phyloP scores from a whole-genome alignment of 2,888 invertebrate species.

The Homarus gammarus region DNA sequence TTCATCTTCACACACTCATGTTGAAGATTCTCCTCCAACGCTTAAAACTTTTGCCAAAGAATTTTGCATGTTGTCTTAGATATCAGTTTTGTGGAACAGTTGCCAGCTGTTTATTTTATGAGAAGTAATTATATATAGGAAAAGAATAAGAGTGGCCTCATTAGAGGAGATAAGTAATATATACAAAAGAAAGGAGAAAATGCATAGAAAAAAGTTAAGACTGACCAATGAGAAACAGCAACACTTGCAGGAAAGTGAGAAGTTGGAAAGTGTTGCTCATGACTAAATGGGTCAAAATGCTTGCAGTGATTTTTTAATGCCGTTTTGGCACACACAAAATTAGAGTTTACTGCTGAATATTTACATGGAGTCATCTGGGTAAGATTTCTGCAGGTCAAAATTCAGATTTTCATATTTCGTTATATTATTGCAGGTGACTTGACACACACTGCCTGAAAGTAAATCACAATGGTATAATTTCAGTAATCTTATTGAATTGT shows the following conservation, averaged over 20 bases:
- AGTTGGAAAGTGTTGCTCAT: neutral
- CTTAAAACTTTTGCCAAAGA: conserved; percentile 4
- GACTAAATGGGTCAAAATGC: too few relatives aligned
- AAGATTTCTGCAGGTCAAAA: too few relatives aligned
- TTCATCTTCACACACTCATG: neutral
- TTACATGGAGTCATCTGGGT: too few relatives aligned
- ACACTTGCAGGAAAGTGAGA: neutral
- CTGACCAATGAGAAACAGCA: neutral
- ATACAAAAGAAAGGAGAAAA: neutral
- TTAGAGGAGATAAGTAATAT: neutral
- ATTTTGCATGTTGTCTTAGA: neutral
- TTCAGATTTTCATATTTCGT: too few relatives aligned
- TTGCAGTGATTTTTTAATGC: too few relatives aligned
- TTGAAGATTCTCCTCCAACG: neutral
- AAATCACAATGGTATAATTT: too few relatives aligned
- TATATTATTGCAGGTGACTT: too few relatives aligned
- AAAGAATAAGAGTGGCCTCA: neutral
- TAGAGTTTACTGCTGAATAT: too few relatives aligned
- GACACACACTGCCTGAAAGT: too few relatives aligned
- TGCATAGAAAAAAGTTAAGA: neutral
- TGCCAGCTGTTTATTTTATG: neutral
- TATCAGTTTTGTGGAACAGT: neutral
- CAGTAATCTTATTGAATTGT: too few relatives aligned
- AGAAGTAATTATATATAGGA: neutral
- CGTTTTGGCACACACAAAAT: too few relatives aligned